phyloP scores from a whole-genome alignment of 2,113 vertebrate genomes.

The Python bivittatus region DNA sequence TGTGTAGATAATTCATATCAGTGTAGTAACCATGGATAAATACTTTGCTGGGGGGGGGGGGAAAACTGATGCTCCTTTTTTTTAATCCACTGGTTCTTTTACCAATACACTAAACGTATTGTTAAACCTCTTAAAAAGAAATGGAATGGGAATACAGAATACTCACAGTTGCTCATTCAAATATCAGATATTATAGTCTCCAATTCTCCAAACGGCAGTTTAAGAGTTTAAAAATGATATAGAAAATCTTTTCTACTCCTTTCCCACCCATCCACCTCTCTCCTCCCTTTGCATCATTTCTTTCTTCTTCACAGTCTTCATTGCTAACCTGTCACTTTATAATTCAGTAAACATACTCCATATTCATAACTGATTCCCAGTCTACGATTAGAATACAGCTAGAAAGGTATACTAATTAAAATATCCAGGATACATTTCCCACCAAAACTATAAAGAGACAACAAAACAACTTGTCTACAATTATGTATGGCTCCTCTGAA shows the following conservation, averaged over 20 bases:
- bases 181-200: not conserved
- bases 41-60: not conserved
- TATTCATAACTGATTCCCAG: too few relatives aligned
- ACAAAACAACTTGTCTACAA: too few relatives aligned
- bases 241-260: not conserved
- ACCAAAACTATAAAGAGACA: not conserved
- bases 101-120: slow-evolving; percentile 3
- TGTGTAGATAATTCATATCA: not conserved
- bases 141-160: rapidly evolving
- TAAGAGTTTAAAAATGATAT: not conserved
- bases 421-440: not conserved
- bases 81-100: not conserved
- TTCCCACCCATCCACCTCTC: not conserved
- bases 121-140: not conserved
- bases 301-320: not conserved
- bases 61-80: too few relatives aligned
- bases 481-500: too few relatives aligned
- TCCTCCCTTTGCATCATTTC: not conserved
- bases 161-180: not conserved
- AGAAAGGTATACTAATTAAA: not conserved
- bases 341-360: too few relatives aligned
- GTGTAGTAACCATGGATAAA: not conserved
- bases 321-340: too few relatives aligned
- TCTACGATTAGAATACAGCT: not conserved
- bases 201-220: not conserved